Conservation (phyloP, 2,797 vertebrate genomes). For the Sebastolobus altivelis region DNA sequence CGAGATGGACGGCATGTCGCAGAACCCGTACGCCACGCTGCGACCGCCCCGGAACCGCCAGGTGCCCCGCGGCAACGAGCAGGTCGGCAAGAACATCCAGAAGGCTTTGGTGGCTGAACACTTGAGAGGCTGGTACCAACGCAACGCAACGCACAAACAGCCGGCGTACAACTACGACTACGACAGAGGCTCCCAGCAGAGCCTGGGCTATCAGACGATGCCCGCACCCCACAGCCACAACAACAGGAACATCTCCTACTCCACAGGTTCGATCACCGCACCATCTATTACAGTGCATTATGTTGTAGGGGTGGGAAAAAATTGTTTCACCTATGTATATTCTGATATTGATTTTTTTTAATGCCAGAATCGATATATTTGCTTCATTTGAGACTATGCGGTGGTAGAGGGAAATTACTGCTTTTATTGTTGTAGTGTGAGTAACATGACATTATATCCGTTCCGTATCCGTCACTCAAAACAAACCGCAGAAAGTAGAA, state of each 20-base stretch:
- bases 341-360: too few species aligned
- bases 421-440: too few species aligned
- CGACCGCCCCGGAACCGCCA: slow-evolving; percentile 89
- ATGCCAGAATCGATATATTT: too few species aligned
- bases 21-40: slow-evolving; percentile 92
- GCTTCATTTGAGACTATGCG: too few species aligned
- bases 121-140: slow-evolving; percentile 95
- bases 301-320: neutral
- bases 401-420: too few species aligned
- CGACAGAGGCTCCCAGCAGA: slow-evolving; percentile 90
- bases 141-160: slow-evolving; percentile 90
- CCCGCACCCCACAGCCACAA: slow-evolving; percentile 87
- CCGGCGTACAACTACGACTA: slow-evolving; percentile 83
- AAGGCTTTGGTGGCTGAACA: slow-evolving; percentile 95
- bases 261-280: slow-evolving; percentile 84
- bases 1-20: slow-evolving; percentile 86
- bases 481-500: too few species aligned
- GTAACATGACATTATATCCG: too few species aligned
- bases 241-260: slow-evolving; percentile 87
- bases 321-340: too few species aligned
- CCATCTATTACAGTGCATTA: neutral
- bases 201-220: slow-evolving; percentile 88
- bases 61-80: slow-evolving; percentile 82
- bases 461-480: too few species aligned
- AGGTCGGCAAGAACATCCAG: slow-evolving; percentile 89